Evolutionary conservation across 2,113 vertebrate genomes (phyloP).

Genomic region (Campylorhamphus procurvoides): DNA sequence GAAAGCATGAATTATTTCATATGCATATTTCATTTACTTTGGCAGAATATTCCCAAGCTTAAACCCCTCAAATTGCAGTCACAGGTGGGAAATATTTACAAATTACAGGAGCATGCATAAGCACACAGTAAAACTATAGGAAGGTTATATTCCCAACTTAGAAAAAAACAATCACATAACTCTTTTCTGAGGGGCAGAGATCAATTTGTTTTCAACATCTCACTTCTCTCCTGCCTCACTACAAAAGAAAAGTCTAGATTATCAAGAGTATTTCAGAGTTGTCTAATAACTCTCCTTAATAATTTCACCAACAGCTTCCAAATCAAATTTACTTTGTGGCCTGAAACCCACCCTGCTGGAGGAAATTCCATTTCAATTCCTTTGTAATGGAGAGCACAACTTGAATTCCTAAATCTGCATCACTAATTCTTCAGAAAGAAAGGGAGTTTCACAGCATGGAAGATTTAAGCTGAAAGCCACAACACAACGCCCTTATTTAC

Average conservation of each 20-base stretch:
- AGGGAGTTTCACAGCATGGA: not conserved
- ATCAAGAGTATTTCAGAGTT: not conserved
- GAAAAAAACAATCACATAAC: not conserved
- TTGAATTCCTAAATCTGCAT: not conserved
- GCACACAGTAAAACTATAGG: not conserved
- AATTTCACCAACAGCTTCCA: conserved; percentile 24
- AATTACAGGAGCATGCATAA: not conserved
- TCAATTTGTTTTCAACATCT: not conserved
- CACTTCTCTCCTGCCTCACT: not conserved
- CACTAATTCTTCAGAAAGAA: not conserved
- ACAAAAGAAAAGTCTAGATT: not conserved
- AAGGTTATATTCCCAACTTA: not conserved
- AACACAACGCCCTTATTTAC: not conserved
- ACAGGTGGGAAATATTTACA: not conserved
- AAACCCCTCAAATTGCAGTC: not conserved
- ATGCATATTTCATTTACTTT: conserved; percentile 36
- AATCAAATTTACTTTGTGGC: not conserved
- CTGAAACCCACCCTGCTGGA: not conserved
- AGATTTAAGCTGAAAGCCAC: not conserved
- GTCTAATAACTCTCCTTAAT: not conserved
- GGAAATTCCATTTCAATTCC: conserved; percentile 26
- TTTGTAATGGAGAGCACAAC: not conserved
- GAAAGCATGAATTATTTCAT: conserved; percentile 42
- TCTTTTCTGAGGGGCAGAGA: not conserved
- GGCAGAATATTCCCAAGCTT: conserved; percentile 3